A percentile compares a stretch with the other conserved stretches of the same genome.
Evolutionary conservation across 2,888 invertebrate genomes (phyloP).

Genomic region (Zelleria hepariella): DNA sequence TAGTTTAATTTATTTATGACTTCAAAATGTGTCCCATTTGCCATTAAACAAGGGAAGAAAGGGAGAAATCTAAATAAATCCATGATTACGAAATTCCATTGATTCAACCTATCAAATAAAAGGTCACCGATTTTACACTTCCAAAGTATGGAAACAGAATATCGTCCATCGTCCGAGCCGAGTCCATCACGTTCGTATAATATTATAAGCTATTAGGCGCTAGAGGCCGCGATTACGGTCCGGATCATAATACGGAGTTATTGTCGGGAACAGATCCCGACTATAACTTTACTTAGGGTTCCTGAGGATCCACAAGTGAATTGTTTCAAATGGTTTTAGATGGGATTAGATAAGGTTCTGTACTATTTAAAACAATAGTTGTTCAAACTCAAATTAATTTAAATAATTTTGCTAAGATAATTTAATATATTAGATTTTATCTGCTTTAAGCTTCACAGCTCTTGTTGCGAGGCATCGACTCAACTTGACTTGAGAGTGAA

Average conservation of each 20-base stretch:
- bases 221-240: conserved; percentile 64
- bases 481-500: too few relatives aligned
- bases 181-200: conserved; percentile 62
- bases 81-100: not conserved
- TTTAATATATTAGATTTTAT: too few relatives aligned
- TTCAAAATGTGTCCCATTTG: not conserved
- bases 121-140: not conserved
- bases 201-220: conserved; percentile 68
- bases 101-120: not conserved
- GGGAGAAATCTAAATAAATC: not conserved
- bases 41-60: too few relatives aligned
- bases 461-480: too few relatives aligned
- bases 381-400: too few relatives aligned
- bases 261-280: conserved; percentile 27
- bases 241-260: conserved; percentile 71
- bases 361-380: too few relatives aligned
- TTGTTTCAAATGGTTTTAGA: not conserved
- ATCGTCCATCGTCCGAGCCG: not conserved
- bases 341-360: too few relatives aligned
- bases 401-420: too few relatives aligned
- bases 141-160: not conserved
- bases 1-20: too few relatives aligned
- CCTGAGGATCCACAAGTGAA: not conserved
- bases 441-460: too few relatives aligned
- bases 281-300: too few relatives aligned